These are phyloP conservation scores for Cecidostiba fungosa DNA, from an alignment of 2,888 invertebrate genomes.

Conservation along the genomic window DNA sequence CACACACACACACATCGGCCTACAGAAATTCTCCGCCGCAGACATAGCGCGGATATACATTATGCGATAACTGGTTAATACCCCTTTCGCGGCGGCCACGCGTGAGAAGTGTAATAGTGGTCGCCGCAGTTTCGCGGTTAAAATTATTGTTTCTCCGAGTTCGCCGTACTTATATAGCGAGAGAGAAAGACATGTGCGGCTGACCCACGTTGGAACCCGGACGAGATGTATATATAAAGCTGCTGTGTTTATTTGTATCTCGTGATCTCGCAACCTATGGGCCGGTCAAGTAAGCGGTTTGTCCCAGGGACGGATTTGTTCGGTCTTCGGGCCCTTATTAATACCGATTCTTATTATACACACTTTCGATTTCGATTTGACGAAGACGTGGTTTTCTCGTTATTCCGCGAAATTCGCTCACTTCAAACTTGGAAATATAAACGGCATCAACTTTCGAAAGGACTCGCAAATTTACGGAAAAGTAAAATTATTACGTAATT, in stretches of 20 bases:
- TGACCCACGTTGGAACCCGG: not conserved
- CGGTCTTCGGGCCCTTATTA: not conserved
- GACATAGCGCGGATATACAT: not conserved
- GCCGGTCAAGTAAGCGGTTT: conserved; percentile 46
- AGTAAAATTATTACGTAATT: not conserved
- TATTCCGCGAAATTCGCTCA: not conserved
- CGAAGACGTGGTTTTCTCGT: too few species aligned
- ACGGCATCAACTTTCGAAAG: not conserved
- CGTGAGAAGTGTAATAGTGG: conserved; percentile 46
- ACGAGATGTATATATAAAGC: not conserved
- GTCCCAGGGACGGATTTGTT: conserved; percentile 4
- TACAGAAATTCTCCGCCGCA: not conserved
- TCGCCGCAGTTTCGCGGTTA: conserved; percentile 21
- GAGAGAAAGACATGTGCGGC: not conserved
- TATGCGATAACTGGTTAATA: conserved; percentile 49
- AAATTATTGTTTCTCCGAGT: conserved; percentile 51
- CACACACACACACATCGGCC: not conserved
- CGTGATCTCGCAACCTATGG: conserved; percentile 51
- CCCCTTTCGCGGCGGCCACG: not conserved
- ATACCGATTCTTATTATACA: not conserved
- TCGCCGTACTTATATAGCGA: not conserved
- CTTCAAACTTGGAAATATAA: not conserved
- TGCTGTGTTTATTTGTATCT: not conserved
- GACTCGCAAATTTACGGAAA: not conserved
- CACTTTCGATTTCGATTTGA: not conserved